Evolutionary conservation across 2,113 vertebrate genomes (phyloP), one percentile per base, ranked within the genome.

Genomic region (Scophthalmus maximus): DNA sequence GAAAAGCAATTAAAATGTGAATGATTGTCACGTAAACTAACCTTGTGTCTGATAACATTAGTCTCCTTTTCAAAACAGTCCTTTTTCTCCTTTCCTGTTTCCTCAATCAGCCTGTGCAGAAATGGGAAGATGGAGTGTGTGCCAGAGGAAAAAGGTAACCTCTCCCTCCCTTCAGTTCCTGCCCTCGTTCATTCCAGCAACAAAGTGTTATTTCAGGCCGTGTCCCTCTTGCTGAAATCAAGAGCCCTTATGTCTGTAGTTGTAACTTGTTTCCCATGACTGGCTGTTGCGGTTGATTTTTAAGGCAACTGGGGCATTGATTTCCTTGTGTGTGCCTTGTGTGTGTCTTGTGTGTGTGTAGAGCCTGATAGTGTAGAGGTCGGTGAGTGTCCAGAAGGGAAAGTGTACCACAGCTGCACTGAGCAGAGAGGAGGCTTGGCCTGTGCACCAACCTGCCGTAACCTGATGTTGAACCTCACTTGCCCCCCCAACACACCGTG

Each of bases 381-480:
- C 4, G 90, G 91, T 25, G 92, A 93, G 25, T 99, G 98, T 88
- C 95, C 96, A 47, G 95, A 95, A 80, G 97, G 95, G 75, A 98
- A 98, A 91, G 93, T 95, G 61, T 99, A 97, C 87, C 96, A 97
- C 63, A 96, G 96, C 93, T 99, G 97, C 87, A 93, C 87, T 38
- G 95, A 95, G 88, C 96, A 94, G 52, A 89, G 95, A 68, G 94
- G 94, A 66, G 97, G 97, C 20, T 79, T 96, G 78, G 97, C 96
- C 8, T 99, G 97, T 40, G 96, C 95, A 67, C 89, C 94, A 5
- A 98, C 98, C 5, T 99, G 98, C 89, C 93, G 93, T 0, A 99
- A 97, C 82, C 91, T 99, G 84, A 98, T 97, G 93, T 96, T 99
- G 95, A 99, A 99, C 88, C 95, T 99, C 84, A 97, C 96, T 66